Evolutionary conservation across 2,888 invertebrate species (phyloP).

Genomic region (Brachyopa scutellaris): DNA sequence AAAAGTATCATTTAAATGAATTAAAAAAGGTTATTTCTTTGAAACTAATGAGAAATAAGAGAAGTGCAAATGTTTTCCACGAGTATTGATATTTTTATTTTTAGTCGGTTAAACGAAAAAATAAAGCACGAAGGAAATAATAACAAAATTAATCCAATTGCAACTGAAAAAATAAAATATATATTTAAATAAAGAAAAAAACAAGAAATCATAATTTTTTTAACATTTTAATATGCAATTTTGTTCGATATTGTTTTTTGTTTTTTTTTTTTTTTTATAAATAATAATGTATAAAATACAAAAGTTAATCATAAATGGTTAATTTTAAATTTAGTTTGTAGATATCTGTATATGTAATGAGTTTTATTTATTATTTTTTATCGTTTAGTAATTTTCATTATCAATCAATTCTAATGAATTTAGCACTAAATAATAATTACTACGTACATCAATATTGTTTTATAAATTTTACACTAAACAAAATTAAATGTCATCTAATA

Average conservation of each 20-base stretch:
- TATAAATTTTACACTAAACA: slow-evolving; percentile 61
- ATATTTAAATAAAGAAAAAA: slow-evolving; percentile 16
- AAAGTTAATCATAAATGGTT: slow-evolving; percentile 52
- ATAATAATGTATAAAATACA: slow-evolving; percentile 63
- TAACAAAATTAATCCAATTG: not conserved
- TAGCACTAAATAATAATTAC: slow-evolving; percentile 50
- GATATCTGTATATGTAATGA: slow-evolving; percentile 48
- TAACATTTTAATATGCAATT: slow-evolving; percentile 45
- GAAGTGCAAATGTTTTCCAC: too few species aligned
- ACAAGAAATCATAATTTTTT: slow-evolving; percentile 21
- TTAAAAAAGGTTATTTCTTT: too few species aligned
- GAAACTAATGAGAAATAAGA: too few species aligned
- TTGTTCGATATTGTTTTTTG: slow-evolving; percentile 38
- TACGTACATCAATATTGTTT: slow-evolving; percentile 50
- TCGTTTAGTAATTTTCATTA: slow-evolving; percentile 24
- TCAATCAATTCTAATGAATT: slow-evolving; percentile 47
- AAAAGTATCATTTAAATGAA: too few species aligned
- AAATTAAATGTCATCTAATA: slow-evolving; percentile 62
- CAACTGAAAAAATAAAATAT: not conserved
- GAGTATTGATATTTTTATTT: not conserved
- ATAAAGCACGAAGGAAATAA: not conserved
- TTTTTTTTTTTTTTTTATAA: slow-evolving; percentile 46
- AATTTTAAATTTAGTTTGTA: slow-evolving; percentile 55
- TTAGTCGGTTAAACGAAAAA: not conserved
- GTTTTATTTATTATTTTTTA: slow-evolving; percentile 15